These are phyloP conservation scores for Amphipoea lucens DNA, from an alignment of 2,888 invertebrate species.

Conservation along the genomic window DNA sequence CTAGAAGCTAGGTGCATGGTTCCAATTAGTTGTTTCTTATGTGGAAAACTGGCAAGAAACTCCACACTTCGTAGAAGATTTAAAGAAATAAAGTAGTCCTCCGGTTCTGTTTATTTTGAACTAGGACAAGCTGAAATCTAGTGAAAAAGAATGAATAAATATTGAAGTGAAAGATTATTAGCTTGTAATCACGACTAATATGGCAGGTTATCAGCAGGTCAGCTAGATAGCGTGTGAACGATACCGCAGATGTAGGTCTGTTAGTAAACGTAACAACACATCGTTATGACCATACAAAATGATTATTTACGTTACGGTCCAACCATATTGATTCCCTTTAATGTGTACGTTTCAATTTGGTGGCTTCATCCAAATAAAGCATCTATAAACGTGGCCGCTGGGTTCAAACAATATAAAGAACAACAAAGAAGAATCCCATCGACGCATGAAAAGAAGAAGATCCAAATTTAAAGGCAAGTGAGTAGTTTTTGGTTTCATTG, in stretches of 20 bases:
- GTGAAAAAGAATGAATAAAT: slow-evolving; percentile 13
- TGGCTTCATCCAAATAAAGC: background rate
- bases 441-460: background rate
- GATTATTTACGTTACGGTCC: background rate
- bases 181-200: slow-evolving; percentile 27
- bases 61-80: background rate
- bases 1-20: too few species aligned
- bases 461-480: background rate
- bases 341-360: background rate
- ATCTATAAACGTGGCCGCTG: background rate
- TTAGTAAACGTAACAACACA: slow-evolving; percentile 24
- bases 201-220: slow-evolving; percentile 57
- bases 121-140: background rate
- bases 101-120: background rate
- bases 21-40: background rate
- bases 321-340: slow-evolving; percentile 3
- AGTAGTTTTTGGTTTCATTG: background rate
- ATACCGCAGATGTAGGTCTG: slow-evolving; percentile 39
- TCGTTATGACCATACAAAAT: background rate
- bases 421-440: background rate
- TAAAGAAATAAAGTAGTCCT: background rate
- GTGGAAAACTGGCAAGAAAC: background rate
- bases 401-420: background rate
- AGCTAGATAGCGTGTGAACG: slow-evolving; percentile 30
- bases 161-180: slow-evolving; percentile 47